Evolutionary conservation across 2,113 vertebrate genomes (phyloP).

Genomic region (Typhlomys cinereus): DNA sequence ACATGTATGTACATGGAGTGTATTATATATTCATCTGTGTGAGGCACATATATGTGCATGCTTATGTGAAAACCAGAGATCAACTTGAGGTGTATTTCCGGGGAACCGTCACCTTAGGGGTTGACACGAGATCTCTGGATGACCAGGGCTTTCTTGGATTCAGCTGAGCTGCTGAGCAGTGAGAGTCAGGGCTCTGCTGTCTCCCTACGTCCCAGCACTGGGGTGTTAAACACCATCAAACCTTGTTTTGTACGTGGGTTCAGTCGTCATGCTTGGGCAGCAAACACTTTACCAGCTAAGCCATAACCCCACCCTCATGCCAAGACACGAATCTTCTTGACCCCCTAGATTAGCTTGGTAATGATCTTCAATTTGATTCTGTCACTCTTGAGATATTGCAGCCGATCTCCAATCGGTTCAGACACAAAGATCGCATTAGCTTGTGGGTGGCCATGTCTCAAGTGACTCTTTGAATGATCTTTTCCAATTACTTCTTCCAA

Average conservation of each 20-base stretch:
- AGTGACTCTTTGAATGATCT: not conserved
- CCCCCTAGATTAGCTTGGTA: not conserved
- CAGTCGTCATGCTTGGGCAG: accelerated
- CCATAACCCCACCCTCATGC: not conserved
- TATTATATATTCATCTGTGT: not conserved
- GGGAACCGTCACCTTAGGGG: not conserved
- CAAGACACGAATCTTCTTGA: not conserved
- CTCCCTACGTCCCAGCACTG: not conserved
- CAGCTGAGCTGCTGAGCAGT: not conserved
- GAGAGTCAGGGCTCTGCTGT: no score
- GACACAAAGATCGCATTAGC: not conserved
- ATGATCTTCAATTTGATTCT: not conserved
- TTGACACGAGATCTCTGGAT: not conserved
- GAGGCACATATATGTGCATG: no score
- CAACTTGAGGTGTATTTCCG: not conserved
- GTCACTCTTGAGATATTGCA: not conserved
- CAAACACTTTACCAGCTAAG: not conserved
- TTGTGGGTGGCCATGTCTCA: not conserved
- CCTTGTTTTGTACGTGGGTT: not conserved
- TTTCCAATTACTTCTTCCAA: not conserved
- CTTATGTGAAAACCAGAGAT: not conserved
- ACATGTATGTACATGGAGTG: no score
- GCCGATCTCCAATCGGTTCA: not conserved
- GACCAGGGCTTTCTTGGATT: no score
- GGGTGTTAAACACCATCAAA: not conserved